Evolutionary conservation across 2,113 vertebrate species (phyloP).

Genomic region (Peromyscus leucopus): DNA sequence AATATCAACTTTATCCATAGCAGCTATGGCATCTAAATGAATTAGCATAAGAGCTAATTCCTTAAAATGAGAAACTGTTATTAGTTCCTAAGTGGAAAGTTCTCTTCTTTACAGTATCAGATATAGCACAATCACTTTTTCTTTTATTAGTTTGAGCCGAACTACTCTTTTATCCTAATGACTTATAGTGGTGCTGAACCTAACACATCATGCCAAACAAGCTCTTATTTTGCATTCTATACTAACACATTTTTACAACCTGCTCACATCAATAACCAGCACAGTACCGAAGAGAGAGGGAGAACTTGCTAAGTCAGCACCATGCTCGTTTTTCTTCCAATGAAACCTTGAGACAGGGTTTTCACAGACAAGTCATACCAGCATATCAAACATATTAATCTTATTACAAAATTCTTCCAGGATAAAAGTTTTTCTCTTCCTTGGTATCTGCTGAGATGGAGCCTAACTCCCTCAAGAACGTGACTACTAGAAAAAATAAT

Average conservation of each 20-base stretch:
- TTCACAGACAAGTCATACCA: not conserved
- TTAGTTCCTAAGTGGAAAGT: conserved; percentile 27
- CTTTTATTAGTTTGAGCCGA: conserved; percentile 32
- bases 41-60: conserved; percentile 11
- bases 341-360: not conserved
- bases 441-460: not conserved
- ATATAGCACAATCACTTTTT: conserved; percentile 16
- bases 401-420: conserved; percentile 31
- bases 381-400: not conserved
- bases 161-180: conserved; percentile 10
- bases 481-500: conserved; percentile 36
- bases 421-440: not conserved
- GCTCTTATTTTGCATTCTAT: conserved; percentile 35
- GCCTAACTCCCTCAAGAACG: conserved; percentile 4
- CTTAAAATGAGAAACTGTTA: conserved; percentile 25
- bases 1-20: not conserved
- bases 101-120: conserved; percentile 38
- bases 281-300: not conserved
- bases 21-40: not conserved
- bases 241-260: conserved; percentile 17
- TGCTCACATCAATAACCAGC: conserved; percentile 3
- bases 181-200: not conserved
- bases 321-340: conserved; percentile 32
- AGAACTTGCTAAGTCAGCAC: conserved; percentile 23
- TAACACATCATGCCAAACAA: conserved; percentile 6